Conservation (phyloP, 2,113 vertebrate species). For the Atlantisia rogersi region DNA sequence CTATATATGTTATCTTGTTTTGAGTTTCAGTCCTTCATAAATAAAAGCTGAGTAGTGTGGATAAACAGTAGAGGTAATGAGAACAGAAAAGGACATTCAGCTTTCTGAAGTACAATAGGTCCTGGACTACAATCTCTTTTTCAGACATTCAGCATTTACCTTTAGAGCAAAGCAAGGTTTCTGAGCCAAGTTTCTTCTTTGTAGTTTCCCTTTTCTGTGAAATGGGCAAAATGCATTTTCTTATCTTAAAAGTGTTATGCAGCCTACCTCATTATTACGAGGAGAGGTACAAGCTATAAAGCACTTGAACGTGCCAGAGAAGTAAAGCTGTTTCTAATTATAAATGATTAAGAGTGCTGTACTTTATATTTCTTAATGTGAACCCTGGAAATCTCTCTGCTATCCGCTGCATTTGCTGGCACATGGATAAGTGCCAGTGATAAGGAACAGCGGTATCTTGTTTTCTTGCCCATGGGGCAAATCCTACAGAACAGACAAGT, state of each 20-base stretch:
- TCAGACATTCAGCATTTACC: not conserved
- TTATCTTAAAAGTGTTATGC: not conserved
- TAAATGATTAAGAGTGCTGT: not conserved
- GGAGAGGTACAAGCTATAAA: not conserved
- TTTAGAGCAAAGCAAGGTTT: not conserved
- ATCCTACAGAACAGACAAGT: not conserved
- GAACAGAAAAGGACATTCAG: not conserved
- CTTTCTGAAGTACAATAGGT: not conserved
- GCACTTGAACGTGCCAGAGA: not conserved
- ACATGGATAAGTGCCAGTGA: not conserved
- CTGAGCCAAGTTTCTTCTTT: not conserved
- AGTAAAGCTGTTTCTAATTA: not conserved
- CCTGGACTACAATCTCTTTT: not conserved
- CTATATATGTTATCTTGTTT: not conserved
- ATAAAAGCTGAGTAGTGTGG: not conserved
- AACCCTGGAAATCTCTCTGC: not conserved
- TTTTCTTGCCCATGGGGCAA: not conserved
- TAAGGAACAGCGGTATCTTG: not conserved
- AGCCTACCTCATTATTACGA: not conserved
- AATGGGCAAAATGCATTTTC: not conserved
- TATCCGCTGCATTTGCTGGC: not conserved
- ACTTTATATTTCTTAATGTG: not conserved
- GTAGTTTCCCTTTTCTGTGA: not conserved
- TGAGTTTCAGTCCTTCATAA: not conserved
- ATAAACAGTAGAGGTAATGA: not conserved